A percentile compares a stretch with the other conserved stretches of the same genome.
phyloP scores from a whole-genome alignment of 2,797 vertebrate genomes.

The Danio jaintianensis region DNA sequence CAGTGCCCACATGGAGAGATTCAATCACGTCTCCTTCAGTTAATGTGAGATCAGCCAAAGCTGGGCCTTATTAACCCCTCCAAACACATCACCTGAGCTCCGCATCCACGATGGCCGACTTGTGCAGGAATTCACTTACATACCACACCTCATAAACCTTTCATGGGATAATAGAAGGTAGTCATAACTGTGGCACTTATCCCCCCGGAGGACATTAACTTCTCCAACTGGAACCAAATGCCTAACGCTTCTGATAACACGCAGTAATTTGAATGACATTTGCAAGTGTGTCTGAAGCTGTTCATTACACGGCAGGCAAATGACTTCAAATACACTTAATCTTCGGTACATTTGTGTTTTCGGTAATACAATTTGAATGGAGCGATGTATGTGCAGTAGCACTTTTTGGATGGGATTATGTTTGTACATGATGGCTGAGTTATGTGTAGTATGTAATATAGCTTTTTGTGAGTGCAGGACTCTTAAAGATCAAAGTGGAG shows the following conservation, averaged over 20 bases:
- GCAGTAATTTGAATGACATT: slow-evolving; percentile 33
- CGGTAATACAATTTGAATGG: background rate
- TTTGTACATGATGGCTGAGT: background rate
- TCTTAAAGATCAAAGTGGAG: too few species aligned
- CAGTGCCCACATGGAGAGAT: slow-evolving; percentile 45
- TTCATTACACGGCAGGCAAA: slow-evolving; percentile 22
- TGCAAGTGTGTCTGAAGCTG: slow-evolving; percentile 1
- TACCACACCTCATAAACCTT: slow-evolving; percentile 35
- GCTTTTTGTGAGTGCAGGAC: too few species aligned
- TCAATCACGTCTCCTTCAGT: slow-evolving; percentile 43
- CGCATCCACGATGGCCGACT: slow-evolving; percentile 8
- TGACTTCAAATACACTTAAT: slow-evolving; percentile 17
- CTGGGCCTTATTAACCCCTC: slow-evolving; percentile 50
- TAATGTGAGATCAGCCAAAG: slow-evolving; percentile 44
- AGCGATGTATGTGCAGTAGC: background rate
- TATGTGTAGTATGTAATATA: background rate
- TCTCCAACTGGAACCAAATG: slow-evolving; percentile 33
- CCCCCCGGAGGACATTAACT: slow-evolving; percentile 3
- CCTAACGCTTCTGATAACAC: slow-evolving; percentile 37
- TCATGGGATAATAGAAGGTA: slow-evolving; percentile 40
- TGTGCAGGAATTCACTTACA: slow-evolving; percentile 38
- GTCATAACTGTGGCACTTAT: slow-evolving; percentile 44
- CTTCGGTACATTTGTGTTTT: slow-evolving; percentile 6
- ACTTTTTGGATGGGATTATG: background rate
- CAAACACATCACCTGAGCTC: slow-evolving; percentile 49